phyloP scores from a whole-genome alignment of 2,113 vertebrate genomes.

The Fulmarus glacialis region DNA sequence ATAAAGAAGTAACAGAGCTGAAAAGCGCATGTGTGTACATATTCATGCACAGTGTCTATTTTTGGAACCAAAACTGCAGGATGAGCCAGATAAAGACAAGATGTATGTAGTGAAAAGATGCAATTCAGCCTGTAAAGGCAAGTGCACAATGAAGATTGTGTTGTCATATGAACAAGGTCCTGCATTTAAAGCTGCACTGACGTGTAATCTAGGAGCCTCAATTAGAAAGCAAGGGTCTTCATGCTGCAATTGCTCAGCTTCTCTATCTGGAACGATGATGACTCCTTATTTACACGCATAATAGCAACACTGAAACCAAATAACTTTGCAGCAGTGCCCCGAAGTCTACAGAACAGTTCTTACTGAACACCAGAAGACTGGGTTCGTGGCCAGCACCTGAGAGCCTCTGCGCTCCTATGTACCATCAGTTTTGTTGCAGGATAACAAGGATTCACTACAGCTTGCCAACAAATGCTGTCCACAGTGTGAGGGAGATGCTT shows the following conservation, averaged over 20 bases:
- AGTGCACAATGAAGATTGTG: not conserved
- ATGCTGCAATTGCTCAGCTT: not conserved
- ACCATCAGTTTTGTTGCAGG: not conserved
- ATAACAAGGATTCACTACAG: not conserved
- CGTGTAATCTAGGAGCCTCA: not conserved
- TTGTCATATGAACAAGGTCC: accelerated
- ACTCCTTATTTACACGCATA: not conserved
- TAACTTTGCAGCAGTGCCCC: not conserved
- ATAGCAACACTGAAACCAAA: not conserved
- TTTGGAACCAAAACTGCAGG: constrained; percentile 17
- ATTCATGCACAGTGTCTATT: not conserved
- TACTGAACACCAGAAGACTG: not conserved
- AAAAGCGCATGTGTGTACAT: not conserved
- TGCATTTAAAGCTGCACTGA: not conserved
- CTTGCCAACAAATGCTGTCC: not conserved
- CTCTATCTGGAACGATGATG: accelerated
- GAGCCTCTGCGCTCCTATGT: not conserved
- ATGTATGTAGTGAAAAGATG: not conserved
- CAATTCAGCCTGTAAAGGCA: not conserved
- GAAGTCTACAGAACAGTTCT: not conserved
- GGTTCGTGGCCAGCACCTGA: not conserved
- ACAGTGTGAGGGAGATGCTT: not conserved
- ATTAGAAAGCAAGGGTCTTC: not conserved
- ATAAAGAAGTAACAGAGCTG: not conserved
- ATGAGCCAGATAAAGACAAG: not conserved